Base-by-base conservation (phyloP, 64 coral and sea anemone genomes). In the Montipora sp. region DNA sequence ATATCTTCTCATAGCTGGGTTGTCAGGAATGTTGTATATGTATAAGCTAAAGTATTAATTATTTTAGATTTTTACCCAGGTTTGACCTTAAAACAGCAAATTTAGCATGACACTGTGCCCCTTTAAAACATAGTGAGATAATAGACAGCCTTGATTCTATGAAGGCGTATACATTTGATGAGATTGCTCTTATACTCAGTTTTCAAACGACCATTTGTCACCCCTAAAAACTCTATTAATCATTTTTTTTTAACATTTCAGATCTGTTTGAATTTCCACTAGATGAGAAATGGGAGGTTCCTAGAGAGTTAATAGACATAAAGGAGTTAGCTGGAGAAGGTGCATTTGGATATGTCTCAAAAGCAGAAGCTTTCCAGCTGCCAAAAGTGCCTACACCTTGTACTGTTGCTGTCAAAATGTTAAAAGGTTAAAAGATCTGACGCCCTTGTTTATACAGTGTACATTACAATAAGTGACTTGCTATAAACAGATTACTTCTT, bases 321-420 rank as follows among this genome's bases (percentile, higher is more conserved):
- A 92, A 94, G 68, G 98, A 99, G 59, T 72, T 73, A 49, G 73
- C 94, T 45, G 98, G 98, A 14, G 89, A 99, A 89, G 98, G 98
- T 77, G 98, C 94, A 59, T 99, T 99, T 85, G 98, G 98, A 68
- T 79, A 83, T 13, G 98, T 99, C 58, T 89, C 94, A 90, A 99
- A 99, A 71, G 98, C 91, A 9, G 68, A 88, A 48, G 92, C 93
- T 44, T 96, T 92, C 75, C 84, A 85, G 7, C 19, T 87, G 13
- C 79, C 78, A 16, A 68, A 80, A 7, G 91, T 87, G 57, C 80
- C 75, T n/a, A 79, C 84, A 81, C 60, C 78, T 77, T 82, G 75
- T 49, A 73, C 58, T n/a, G 94, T 99, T 80, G 98, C 98, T 27
- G 94, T 99, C 6, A 99, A 99, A 67, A 99, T 94, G 89, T 87